Conservation (phyloP, 2,888 invertebrate genomes). For the Drosophila meridionalis region DNA sequence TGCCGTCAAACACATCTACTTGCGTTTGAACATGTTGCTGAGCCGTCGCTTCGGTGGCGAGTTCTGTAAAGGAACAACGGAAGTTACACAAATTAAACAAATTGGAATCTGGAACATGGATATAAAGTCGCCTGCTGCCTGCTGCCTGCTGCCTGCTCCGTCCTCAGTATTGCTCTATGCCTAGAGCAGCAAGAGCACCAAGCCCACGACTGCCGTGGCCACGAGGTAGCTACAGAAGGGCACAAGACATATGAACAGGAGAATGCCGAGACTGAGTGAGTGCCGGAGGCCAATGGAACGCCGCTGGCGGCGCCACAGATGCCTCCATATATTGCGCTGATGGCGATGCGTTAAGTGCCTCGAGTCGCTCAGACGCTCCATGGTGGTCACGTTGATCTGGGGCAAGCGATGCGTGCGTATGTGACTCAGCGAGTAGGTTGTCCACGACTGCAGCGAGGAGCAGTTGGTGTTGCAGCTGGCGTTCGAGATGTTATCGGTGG, state of each 20-base stretch:
- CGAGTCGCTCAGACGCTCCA: constrained; percentile 7
- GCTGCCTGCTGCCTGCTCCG: not conserved
- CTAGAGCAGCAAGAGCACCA: constrained; percentile 1
- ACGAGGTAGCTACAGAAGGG: not conserved
- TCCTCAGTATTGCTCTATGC: not conserved
- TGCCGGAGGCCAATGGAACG: constrained; percentile 58
- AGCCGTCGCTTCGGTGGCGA: constrained; percentile 83
- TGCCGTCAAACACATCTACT: constrained; percentile 53
- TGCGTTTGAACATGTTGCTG: constrained; percentile 84
- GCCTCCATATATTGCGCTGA: not conserved
- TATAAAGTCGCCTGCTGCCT: not conserved
- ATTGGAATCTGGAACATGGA: not conserved
- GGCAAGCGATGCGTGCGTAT: constrained; percentile 47
- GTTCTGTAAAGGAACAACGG: constrained; percentile 77
- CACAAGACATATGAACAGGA: constrained; percentile 33
- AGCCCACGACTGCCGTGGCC: not conserved
- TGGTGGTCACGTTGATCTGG: constrained; percentile 35
- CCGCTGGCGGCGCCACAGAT: constrained; percentile 32
- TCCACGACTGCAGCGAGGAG: constrained; percentile 48
- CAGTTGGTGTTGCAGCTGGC: constrained; percentile 30
- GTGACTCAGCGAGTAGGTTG: constrained; percentile 27
- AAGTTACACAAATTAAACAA: constrained; percentile 18
- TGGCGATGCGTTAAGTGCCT: constrained; percentile 30
- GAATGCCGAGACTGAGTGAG: constrained; percentile 43
- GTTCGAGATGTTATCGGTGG: constrained; percentile 9